Base-by-base conservation (phyloP, 2,113 vertebrate species). In the Helogale parvula region DNA sequence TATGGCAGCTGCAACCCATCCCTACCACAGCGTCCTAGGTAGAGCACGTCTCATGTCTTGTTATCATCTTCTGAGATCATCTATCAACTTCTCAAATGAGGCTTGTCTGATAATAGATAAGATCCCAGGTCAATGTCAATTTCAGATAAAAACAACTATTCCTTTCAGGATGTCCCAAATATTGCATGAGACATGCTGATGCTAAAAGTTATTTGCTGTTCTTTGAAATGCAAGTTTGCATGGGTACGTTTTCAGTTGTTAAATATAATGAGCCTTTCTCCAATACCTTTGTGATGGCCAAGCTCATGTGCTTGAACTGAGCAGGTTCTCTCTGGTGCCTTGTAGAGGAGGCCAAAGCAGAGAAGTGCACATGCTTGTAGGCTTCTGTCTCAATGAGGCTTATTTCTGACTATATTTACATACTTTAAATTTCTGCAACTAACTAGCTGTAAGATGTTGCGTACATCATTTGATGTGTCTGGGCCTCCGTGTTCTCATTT, bases 111-210 rank as follows among this genome's bases (percentile, higher is more conserved):
- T 47, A 60, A 45, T 25, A 38, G 12, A 23, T 19, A 69, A 35
- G 71, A 89, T 93, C 38, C 45, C 35, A 82, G 85, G 14, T 82
- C 38, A 72, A 92, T 17, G 87, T 89, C 57, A 93, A 79, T 88
- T 74, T 93, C 29, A 50, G 27, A 57, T 50, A 63, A 74, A 80
- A 72, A 25, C 12, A 81, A 15, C 54, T 65, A 7, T 74, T 63
- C 52, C 35, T 77, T 72, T 50, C 52, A 41, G 33, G 72, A 31
- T 74, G 33, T 35, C 11, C 31, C 35, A 65, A 38, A 31, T 41
- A 81, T 86, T n/a, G n/a, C 15, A 41, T 1, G 19, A 41, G n/a
- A 72, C 38, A 35, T 13, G 5, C 54, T 12, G 31, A 52, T 29
- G 52, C 65, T 52, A 33, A n/a, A 45, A 16, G 3, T 33, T 79